These are phyloP conservation scores for Gymnothorax reevesii DNA, from an alignment of 2,797 vertebrate species.

Conservation along the genomic window DNA sequence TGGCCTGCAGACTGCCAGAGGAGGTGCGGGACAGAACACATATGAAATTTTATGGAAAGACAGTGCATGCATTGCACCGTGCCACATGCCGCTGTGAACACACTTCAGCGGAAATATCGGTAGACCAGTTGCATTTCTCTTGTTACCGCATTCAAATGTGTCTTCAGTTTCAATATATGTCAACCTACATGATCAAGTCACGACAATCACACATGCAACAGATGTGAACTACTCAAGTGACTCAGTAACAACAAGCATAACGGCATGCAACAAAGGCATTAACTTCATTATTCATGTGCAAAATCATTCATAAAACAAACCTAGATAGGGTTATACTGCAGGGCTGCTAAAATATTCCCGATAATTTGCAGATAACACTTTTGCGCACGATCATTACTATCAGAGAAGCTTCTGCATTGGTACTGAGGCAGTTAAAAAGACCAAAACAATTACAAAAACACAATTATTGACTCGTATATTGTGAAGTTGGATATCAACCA, in stretches of 20 bases:
- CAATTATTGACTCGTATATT: neutral
- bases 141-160: neutral
- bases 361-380: neutral
- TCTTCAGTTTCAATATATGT: neutral
- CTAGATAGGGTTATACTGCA: too few relatives aligned
- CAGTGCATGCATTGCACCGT: neutral
- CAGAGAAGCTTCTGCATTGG: neutral
- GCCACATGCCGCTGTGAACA: neutral
- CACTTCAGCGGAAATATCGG: neutral
- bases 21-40: neutral
- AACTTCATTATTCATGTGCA: neutral
- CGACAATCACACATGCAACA: too few relatives aligned
- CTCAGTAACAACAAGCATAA: neutral
- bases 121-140: neutral
- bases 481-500: neutral
- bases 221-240: neutral
- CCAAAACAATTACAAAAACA: neutral
- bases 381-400: neutral
- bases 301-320: conserved; percentile 4
- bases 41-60: neutral
- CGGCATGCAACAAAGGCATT: neutral
- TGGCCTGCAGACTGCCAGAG: conserved; percentile 79
- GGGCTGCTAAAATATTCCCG: too few relatives aligned
- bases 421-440: neutral
- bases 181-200: neutral